phyloP scores from a whole-genome alignment of 2,797 vertebrate genomes.

The Sebastes minor region DNA sequence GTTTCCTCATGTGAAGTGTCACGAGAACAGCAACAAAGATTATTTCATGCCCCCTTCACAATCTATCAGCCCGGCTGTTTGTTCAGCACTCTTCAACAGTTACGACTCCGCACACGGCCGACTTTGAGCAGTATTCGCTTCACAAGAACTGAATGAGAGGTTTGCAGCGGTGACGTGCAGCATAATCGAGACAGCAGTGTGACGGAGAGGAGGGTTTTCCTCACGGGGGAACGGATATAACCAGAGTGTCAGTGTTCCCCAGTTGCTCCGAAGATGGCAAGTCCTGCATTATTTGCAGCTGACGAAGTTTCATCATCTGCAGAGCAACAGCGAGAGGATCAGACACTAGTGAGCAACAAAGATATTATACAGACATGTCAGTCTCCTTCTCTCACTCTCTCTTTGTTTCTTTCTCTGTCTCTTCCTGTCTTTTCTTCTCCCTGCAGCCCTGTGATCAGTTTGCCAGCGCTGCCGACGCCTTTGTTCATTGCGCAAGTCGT shows the following conservation, averaged over 20 bases:
- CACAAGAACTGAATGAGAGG: conserved; percentile 1
- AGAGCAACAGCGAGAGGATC: conserved; percentile 22
- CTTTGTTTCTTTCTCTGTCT: conserved; percentile 12
- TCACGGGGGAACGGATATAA: conserved; percentile 11
- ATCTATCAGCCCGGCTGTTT: conserved; percentile 34
- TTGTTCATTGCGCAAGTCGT: conserved; percentile 67
- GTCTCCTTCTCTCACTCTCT: conserved; percentile 4
- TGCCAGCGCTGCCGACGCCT: conserved; percentile 63
- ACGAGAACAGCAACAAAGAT: conserved; percentile 39
- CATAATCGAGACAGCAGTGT: conserved; percentile 1
- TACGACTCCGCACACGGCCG: conserved; percentile 17
- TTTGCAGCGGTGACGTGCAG: conserved; percentile 14
- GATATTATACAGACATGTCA: conserved; percentile 37
- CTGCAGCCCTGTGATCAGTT: conserved; percentile 53
- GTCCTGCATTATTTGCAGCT: conserved; percentile 20
- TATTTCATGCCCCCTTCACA: conserved; percentile 40
- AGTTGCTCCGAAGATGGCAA: conserved; percentile 22
- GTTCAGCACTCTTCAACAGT: conserved; percentile 33
- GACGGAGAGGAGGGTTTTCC: conserved; percentile 34
- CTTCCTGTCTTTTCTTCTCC: conserved; percentile 30
- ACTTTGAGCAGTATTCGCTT: conserved; percentile 18
- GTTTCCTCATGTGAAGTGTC: conserved; percentile 22
- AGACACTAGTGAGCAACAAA: conserved; percentile 44
- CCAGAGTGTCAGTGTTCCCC: conserved; percentile 18
- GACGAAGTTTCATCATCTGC: conserved; percentile 53